These are phyloP conservation scores for Coilia nasus DNA, from an alignment of 2,797 vertebrate genomes.

Conservation along the genomic window DNA sequence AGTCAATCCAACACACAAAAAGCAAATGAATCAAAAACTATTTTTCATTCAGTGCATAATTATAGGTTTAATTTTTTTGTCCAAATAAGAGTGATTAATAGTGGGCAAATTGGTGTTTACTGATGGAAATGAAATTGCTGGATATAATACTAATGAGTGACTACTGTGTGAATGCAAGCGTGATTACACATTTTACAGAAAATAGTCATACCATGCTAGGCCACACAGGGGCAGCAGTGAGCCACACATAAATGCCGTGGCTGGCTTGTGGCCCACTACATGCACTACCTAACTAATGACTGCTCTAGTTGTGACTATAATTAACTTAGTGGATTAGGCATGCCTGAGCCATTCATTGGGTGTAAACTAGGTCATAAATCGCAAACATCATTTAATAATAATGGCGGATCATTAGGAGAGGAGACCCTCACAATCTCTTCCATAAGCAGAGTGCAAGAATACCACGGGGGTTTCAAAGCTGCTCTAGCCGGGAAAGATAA, in stretches of 20 bases:
- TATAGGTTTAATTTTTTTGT: not conserved
- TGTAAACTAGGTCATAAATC: constrained; percentile 74
- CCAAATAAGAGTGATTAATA: not conserved
- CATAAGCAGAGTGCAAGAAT: constrained; percentile 69
- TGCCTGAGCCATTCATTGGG: constrained; percentile 57
- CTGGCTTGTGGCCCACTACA: constrained; percentile 40
- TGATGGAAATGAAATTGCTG: not conserved
- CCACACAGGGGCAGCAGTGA: constrained; percentile 49
- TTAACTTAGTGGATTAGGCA: constrained; percentile 64
- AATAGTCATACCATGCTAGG: not conserved
- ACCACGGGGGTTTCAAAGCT: constrained; percentile 65
- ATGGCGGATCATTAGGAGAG: constrained; percentile 73
- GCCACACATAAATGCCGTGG: constrained; percentile 52
- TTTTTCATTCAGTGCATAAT: not conserved
- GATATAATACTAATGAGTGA: not conserved
- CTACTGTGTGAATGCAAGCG: not conserved
- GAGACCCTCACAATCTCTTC: constrained; percentile 72
- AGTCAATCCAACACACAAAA: not conserved
- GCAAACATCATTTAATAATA: constrained; percentile 80
- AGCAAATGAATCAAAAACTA: not conserved
- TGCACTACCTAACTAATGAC: constrained; percentile 47
- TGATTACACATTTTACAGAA: not conserved
- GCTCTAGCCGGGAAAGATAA: constrained; percentile 57
- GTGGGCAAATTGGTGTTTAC: no score
- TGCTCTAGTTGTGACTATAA: constrained; percentile 51